Evolutionary conservation across 2,113 vertebrate genomes (phyloP).

Genomic region (Stictonetta naevosa): DNA sequence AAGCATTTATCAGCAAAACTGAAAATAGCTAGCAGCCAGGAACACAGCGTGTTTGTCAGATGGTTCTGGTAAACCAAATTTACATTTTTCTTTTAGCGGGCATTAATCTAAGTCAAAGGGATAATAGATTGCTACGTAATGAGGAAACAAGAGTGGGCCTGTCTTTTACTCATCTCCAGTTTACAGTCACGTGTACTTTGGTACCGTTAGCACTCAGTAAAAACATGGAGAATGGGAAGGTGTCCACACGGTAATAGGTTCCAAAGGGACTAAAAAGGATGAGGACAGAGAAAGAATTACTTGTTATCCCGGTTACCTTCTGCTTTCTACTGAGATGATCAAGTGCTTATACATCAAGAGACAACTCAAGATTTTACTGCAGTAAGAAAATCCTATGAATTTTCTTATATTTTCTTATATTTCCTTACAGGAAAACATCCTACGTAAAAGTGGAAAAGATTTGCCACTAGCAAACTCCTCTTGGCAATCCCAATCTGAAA

Average conservation of each 20-base stretch:
- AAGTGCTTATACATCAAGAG: background rate
- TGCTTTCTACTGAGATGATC: background rate
- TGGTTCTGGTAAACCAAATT: background rate
- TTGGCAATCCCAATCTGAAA: background rate
- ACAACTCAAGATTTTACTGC: background rate
- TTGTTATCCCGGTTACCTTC: background rate
- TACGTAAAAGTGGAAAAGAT: background rate
- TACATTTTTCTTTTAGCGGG: background rate
- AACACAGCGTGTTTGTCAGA: background rate
- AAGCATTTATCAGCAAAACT: background rate
- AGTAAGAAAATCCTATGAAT: background rate
- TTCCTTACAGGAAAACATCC: background rate
- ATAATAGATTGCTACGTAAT: background rate
- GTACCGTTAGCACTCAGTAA: background rate
- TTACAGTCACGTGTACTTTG: background rate
- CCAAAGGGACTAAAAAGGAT: background rate
- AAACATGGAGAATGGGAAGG: background rate
- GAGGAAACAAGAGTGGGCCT: constrained; percentile 1
- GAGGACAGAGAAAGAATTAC: background rate
- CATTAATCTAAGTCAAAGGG: constrained; percentile 14
- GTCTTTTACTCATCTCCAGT: background rate
- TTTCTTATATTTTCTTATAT: background rate
- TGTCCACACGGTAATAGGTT: background rate
- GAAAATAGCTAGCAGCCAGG: background rate
- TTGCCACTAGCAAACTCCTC: background rate